phyloP scores from a whole-genome alignment of 2,888 invertebrate species.

The Labia minor region DNA sequence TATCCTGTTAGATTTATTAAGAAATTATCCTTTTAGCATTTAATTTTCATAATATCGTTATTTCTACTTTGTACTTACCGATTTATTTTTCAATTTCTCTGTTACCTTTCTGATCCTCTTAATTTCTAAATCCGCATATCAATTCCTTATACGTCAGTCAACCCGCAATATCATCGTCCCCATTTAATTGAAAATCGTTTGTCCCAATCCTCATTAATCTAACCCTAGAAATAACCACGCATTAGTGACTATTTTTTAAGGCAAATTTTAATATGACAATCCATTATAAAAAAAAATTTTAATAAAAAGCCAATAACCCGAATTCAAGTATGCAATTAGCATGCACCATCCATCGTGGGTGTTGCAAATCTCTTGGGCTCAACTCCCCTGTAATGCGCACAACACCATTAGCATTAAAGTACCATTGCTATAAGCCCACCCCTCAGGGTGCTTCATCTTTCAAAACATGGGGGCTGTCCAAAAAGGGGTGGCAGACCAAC shows the following conservation, averaged over 20 bases:
- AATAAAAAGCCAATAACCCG: slow-evolving; percentile 6
- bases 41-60: no score
- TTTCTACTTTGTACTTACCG: no score
- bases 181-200: no score
- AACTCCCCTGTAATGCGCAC: not conserved
- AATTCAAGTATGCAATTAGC: slow-evolving; percentile 13
- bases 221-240: not conserved
- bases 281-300: slow-evolving; percentile 3
- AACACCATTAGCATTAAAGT: slow-evolving; percentile 13
- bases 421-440: not conserved
- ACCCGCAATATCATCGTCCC: no score
- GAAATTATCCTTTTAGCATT: no score
- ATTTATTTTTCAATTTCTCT: no score
- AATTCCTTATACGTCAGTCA: no score
- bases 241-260: not conserved
- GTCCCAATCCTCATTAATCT: no score
- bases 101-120: no score
- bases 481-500: not conserved
- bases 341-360: slow-evolving; percentile 13
- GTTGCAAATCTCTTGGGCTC: slow-evolving; percentile 1
- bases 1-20: no score
- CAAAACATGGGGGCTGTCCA: not conserved
- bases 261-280: not conserved
- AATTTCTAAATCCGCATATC: no score
- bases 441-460: slow-evolving; percentile 2